These are phyloP conservation scores for Acanthisitta chloris DNA, from an alignment of 2,113 vertebrate genomes.

Conservation along the genomic window DNA sequence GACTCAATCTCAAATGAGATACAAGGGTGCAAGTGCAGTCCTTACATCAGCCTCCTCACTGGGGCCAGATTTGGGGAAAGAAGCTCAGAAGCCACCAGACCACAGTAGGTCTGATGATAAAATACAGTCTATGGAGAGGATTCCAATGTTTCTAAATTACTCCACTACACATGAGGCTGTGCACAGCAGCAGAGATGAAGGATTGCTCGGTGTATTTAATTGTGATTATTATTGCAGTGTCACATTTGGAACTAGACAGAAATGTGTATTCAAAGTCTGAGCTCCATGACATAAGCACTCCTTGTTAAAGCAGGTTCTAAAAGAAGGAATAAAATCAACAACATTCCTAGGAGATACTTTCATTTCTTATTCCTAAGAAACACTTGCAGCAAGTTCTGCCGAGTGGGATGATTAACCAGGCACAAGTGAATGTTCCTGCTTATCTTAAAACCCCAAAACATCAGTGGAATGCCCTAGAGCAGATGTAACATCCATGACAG, in stretches of 20 bases:
- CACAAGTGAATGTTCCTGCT: neutral
- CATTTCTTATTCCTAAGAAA: neutral
- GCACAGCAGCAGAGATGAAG: neutral
- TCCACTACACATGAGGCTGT: neutral
- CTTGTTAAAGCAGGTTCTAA: neutral
- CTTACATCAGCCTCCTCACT: neutral
- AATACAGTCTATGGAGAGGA: neutral
- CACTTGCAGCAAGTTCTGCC: neutral
- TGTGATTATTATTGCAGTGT: neutral
- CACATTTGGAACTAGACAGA: neutral
- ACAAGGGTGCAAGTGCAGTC: neutral
- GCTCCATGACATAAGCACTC: neutral
- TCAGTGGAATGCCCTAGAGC: neutral
- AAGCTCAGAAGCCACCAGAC: neutral
- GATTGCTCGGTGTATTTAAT: accelerated
- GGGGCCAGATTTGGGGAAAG: neutral
- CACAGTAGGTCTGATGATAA: neutral
- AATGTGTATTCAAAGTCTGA: neutral
- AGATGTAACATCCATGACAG: neutral
- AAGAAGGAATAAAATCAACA: neutral
- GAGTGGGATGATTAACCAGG: neutral
- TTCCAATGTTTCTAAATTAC: neutral
- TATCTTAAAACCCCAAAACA: neutral
- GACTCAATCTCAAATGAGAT: neutral
- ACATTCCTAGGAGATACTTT: neutral